Base-by-base conservation (phyloP, 2,113 vertebrate species). In the Alligator sinensis region DNA sequence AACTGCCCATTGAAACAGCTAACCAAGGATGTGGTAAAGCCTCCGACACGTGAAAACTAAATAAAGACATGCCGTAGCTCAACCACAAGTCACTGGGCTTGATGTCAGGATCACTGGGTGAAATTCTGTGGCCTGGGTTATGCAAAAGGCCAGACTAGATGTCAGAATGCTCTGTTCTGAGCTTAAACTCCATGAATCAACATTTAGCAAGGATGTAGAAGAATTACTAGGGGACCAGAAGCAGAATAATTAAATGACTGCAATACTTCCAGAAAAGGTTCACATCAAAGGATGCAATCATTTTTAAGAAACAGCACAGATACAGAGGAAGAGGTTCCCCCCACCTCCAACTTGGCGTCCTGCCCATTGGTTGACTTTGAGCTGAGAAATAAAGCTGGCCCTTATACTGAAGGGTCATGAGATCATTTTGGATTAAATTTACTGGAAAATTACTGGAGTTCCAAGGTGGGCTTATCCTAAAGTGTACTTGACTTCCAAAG, bases 401-500 rank as follows among this genome's bases (percentile, higher is more conserved):
- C 95, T 97, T 80, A 88, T 85, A 34, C 77, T 93, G 70, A 58
- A 95, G 6, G 95, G 93, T 96, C 94, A 77, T 94, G 91, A 97
- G 96, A 96, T 97, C 92, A 96, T 72, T 80, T 75, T 82, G 85
- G 94, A 84, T 93, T 92, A 64, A 76, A 59, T 76, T 94, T 93
- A 74, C 77, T 93, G 95, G 91, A 96, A 96, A 95, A 95, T 94
- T 77, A 89, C 89, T 91, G 19, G 68, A 93, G 95, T 96, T 96
- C 83, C 87, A 96, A 93, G 96, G 87, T 91, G 88, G 90, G 92
- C 89, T 98, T 97, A 97, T 96, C 93, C 83, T 87, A 92, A 97
- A 97, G 92, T 93, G 95, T 95, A 97, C 94, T 96, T 97, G 92
- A 89, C 95, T 97, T 95, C 91, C 92, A 97, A 97, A 96, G 94